Conservation (phyloP, 2,113 vertebrate genomes). For the Aplodontia rufa region DNA sequence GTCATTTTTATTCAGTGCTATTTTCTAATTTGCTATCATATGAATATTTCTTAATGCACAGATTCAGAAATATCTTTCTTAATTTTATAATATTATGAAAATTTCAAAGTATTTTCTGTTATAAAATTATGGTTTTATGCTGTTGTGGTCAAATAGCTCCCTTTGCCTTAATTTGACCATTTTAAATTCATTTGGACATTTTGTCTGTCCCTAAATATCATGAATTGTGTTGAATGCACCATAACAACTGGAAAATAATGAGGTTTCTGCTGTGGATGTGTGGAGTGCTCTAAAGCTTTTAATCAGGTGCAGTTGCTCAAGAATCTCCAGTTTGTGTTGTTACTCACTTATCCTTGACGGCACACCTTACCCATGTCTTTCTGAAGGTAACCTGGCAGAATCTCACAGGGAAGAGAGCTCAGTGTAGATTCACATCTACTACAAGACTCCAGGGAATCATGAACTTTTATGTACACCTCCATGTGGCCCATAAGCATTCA, state of each 20-base stretch:
- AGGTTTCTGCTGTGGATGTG: background rate
- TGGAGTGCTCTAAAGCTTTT: background rate
- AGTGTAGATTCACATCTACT: accelerated
- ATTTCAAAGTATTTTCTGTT: background rate
- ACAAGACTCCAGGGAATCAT: background rate
- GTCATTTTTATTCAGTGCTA: background rate
- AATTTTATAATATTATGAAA: background rate
- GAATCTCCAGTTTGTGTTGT: background rate
- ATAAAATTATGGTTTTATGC: background rate
- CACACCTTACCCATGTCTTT: background rate
- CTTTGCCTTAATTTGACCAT: background rate
- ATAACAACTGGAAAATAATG: background rate
- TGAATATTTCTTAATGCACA: background rate
- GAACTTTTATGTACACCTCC: background rate
- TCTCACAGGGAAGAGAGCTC: accelerated
- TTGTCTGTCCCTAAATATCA: background rate
- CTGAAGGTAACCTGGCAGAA: background rate
- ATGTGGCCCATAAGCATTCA: background rate
- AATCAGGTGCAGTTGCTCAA: background rate
- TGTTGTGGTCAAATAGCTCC: background rate
- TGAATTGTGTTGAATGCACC: background rate
- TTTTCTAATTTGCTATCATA: background rate
- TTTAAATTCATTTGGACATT: background rate
- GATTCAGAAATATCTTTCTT: background rate
- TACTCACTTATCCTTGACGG: background rate